Evolutionary conservation across 2,113 vertebrate species (phyloP).

Genomic region (Mirounga angustirostris): DNA sequence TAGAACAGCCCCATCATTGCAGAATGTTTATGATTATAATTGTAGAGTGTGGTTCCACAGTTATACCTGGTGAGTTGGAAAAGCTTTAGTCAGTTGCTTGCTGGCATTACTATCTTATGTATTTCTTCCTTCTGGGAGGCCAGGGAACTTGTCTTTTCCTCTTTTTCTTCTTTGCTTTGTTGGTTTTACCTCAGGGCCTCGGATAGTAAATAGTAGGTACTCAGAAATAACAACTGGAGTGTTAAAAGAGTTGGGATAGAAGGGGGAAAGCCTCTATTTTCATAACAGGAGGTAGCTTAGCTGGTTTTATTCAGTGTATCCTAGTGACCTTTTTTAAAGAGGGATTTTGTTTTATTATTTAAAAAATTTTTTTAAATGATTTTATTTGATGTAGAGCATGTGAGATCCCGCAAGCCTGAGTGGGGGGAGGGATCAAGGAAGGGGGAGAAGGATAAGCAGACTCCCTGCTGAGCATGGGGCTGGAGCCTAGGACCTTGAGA

Average conservation of each 20-base stretch:
- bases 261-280: not conserved
- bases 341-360: not conserved
- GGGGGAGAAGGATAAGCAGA: not conserved
- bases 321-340: not conserved
- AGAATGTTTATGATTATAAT: not conserved
- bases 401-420: not conserved
- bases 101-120: not conserved
- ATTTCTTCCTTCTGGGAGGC: conserved; percentile 1
- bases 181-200: not conserved
- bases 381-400: not conserved
- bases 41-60: conserved; percentile 3
- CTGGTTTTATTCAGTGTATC: not conserved
- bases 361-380: not conserved
- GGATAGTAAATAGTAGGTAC: not conserved
- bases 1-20: not conserved
- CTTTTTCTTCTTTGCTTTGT: not conserved
- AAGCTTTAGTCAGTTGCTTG: conserved; percentile 6
- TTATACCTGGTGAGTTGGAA: not conserved
- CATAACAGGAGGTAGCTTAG: not conserved
- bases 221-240: not conserved
- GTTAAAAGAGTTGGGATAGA: conserved; percentile 6
- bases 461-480: not conserved
- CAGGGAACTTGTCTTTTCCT: not conserved
- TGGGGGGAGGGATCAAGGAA: not conserved
- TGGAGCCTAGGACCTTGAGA: not conserved